Percentiles rank a stretch among this genome's conserved stretches.
Conservation (phyloP, 2,113 vertebrate genomes). For the Monarcha castaneiventris region DNA sequence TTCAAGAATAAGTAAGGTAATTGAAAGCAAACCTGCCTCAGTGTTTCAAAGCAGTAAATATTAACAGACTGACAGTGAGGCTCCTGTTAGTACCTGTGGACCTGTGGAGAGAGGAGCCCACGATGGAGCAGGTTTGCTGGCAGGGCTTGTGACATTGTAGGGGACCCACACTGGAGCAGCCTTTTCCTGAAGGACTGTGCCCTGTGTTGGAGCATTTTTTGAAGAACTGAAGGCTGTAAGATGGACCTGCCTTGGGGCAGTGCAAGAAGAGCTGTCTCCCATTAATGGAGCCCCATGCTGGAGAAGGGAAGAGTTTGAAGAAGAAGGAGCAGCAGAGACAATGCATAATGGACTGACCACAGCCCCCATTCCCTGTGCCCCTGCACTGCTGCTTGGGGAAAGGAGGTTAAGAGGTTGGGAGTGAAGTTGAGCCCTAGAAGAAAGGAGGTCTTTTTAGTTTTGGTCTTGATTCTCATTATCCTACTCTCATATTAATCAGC, state of each 20-base stretch:
- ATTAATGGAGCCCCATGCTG: not conserved
- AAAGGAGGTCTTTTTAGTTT: not conserved
- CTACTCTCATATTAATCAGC: not conserved
- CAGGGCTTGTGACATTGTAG: not conserved
- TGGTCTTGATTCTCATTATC: not conserved
- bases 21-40: not conserved
- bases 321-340: not conserved
- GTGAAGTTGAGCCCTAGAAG: not conserved
- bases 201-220: not conserved
- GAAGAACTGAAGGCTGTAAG: not conserved
- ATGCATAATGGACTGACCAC: not conserved
- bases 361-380: not conserved
- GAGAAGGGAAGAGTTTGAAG: not conserved
- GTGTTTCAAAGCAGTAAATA: not conserved
- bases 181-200: not conserved
- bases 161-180: not conserved
- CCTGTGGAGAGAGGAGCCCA: not conserved
- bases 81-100: not conserved
- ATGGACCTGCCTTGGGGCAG: not conserved
- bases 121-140: not conserved
- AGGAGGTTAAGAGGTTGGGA: not conserved
- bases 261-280: not conserved
- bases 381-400: not conserved
- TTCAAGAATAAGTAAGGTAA: not conserved
- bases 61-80: not conserved